Conservation (phyloP, 2,113 vertebrate species). For the Holacanthus passer region DNA sequence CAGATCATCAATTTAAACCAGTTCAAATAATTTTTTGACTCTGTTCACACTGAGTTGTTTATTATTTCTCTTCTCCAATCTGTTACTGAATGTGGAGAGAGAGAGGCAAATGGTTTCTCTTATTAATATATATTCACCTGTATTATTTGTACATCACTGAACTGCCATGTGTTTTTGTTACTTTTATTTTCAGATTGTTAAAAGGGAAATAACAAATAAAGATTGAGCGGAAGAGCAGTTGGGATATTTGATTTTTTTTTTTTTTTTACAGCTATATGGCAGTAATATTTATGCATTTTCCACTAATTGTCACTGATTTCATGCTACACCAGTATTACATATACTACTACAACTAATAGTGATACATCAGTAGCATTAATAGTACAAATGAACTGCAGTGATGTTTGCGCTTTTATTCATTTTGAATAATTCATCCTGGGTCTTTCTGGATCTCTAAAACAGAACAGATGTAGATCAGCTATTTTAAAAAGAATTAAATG, state of each 20-base stretch:
- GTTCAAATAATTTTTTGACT: background rate
- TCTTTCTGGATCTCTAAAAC: background rate
- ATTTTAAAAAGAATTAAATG: background rate
- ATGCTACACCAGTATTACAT: background rate
- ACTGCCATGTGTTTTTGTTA: slow-evolving; percentile 49
- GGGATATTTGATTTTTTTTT: slow-evolving; percentile 53
- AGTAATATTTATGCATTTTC: background rate
- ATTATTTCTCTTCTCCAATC: background rate
- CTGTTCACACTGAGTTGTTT: background rate
- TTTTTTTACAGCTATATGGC: background rate
- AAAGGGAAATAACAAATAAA: slow-evolving; percentile 72
- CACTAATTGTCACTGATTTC: background rate
- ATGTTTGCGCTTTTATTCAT: background rate
- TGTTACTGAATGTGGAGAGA: slow-evolving; percentile 8
- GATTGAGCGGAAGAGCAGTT: slow-evolving; percentile 50
- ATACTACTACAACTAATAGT: background rate
- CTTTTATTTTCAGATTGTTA: slow-evolving; percentile 56
- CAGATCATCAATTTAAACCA: background rate
- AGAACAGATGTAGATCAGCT: background rate
- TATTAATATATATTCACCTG: slow-evolving; percentile 29
- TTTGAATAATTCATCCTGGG: background rate
- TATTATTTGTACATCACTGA: slow-evolving; percentile 46
- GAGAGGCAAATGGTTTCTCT: slow-evolving; percentile 13
- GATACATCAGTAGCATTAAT: too few species aligned
- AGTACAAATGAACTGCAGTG: background rate